Conservation (phyloP, 2,797 vertebrate species). For the Loris lydekkerianus region DNA sequence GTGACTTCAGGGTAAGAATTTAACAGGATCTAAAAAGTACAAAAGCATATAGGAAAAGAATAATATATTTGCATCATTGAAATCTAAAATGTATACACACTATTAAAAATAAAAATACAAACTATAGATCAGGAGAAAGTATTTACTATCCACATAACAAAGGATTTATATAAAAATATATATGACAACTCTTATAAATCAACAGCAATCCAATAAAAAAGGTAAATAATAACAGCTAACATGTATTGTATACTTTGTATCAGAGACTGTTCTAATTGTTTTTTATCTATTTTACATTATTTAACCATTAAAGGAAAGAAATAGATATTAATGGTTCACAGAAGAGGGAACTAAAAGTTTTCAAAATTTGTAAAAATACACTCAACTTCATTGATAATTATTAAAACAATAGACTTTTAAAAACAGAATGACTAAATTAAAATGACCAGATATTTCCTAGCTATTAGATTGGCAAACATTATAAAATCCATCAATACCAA, state of each 20-base stretch:
- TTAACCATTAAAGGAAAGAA: neutral
- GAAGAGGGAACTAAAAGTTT: constrained; percentile 22
- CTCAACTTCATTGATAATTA: neutral
- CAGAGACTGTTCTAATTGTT: neutral
- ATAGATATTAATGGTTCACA: neutral
- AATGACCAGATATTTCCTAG: constrained; percentile 34
- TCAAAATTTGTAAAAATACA: constrained; percentile 31
- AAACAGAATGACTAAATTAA: constrained; percentile 1
- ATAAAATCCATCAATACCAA: constrained; percentile 27
- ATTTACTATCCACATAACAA: constrained; percentile 20
- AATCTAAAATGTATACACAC: constrained; percentile 43
- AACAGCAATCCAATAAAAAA: constrained; percentile 31
- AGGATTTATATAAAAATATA: constrained; percentile 43
- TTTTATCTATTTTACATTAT: constrained; percentile 13
- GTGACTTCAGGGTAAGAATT: constrained; percentile 14
- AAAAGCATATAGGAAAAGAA: constrained; percentile 47
- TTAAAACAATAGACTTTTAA: constrained; percentile 16
- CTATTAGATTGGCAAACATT: neutral
- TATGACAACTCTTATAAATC: constrained; percentile 4
- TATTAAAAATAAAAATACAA: constrained; percentile 50
- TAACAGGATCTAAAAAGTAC: neutral
- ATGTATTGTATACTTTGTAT: neutral
- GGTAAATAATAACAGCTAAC: constrained; percentile 39
- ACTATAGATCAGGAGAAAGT: neutral
- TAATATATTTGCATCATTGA: neutral